These are phyloP conservation scores for Scaptomyza hsui DNA, from an alignment of 1,140 invertebrate genomes.

Conservation along the genomic window DNA sequence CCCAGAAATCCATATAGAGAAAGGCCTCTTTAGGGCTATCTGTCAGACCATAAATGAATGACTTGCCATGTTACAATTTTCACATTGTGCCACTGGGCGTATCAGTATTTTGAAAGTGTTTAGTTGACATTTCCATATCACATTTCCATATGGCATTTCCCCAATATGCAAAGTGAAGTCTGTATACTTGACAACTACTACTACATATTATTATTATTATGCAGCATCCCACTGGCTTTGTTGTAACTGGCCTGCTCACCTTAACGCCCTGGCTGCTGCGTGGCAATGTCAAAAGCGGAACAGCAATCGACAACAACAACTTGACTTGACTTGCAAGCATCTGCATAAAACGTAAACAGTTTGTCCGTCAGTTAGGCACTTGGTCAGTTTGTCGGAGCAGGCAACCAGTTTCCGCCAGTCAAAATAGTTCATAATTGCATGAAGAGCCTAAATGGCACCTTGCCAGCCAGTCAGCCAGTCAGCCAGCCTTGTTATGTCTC, in stretches of 20 bases:
- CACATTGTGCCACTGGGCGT: conserved; percentile 58
- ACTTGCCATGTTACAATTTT: conserved; percentile 48
- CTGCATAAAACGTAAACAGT: conserved; percentile 54
- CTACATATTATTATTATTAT: not conserved
- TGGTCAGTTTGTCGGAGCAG: conserved; percentile 22
- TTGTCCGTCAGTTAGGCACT: conserved; percentile 34
- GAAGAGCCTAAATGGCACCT: conserved; percentile 66
- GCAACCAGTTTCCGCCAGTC: conserved; percentile 59
- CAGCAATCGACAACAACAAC: conserved; percentile 6
- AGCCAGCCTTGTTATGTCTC: conserved; percentile 57
- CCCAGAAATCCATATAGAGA: conserved; percentile 23
- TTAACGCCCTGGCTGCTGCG: conserved; percentile 35
- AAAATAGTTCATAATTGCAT: conserved; percentile 76
- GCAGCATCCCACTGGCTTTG: conserved; percentile 23
- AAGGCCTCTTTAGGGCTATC: conserved; percentile 33
- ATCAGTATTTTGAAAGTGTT: conserved; percentile 31
- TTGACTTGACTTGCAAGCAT: conserved; percentile 42
- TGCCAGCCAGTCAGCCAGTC: conserved; percentile 19
- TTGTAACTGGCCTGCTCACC: conserved; percentile 23
- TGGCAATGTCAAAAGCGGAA: conserved; percentile 28
- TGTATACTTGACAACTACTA: too few relatives aligned
- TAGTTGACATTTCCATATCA: conserved; percentile 24
- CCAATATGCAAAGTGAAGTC: conserved; percentile 1
- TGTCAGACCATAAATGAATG: conserved; percentile 47
- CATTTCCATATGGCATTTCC: conserved; percentile 36